Evolutionary conservation across 2,888 invertebrate species (phyloP), one percentile per base, ranked within the genome.

Genomic region (Heliconius ismenius): DNA sequence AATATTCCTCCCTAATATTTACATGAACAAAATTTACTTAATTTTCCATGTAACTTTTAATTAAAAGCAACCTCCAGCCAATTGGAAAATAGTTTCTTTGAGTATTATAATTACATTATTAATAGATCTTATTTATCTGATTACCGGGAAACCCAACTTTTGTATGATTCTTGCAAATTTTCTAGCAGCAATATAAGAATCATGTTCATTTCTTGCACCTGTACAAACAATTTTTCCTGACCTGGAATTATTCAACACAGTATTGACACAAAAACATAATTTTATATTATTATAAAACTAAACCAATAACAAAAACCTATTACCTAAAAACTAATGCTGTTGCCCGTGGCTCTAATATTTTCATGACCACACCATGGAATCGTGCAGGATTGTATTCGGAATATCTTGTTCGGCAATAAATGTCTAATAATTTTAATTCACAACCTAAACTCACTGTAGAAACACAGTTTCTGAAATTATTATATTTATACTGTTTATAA

Each of bases 171-270:
- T 95, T 1, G 97, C 97, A 92, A 97, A 97, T 87, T 98, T 98
- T 81, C 97, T 95, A 0, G 97, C 95, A 1, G 97, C 97, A 79
- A 97, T 91, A 84, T 96, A 95, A 0, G 97, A 96, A 87, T 97
- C 96, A 67, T 95, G 95, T 90, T 97, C 97, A 89, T 97, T 97
- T 87, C 96, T 96, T 13, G 97, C 97, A 18, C 98, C 98, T 0
- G 97, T 97, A 84, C 97, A 97, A 0, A 98, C 97, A 94, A 98
- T 96, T 91, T 98, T 98, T 0, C 98, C 98, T 0, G 97, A 97
- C 54, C 80, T 80, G 74, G 96, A 96, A 87, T 65, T 7, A 67
- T 24, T 24, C 7, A 39, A 67, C 15, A 62, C 4, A 65, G 11
- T 15, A 24, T 67, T 24, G 4, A 24, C 11, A 65, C 1, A 24